A percentile compares a stretch with the other conserved stretches of the same genome.
Conservation (phyloP, 1,140 invertebrate species). For the Sarcophaga peregrina region DNA sequence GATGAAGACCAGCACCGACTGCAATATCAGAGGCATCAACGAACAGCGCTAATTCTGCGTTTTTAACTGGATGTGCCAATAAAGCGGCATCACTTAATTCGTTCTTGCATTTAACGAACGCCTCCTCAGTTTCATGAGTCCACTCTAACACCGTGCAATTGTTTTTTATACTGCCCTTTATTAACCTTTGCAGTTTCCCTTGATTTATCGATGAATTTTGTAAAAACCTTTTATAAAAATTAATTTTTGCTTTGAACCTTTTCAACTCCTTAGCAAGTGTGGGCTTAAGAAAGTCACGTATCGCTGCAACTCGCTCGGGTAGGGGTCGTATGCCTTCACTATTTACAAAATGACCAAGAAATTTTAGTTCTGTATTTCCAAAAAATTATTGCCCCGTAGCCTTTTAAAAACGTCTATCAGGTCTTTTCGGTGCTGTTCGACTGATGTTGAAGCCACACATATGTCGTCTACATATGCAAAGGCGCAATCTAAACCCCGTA, state of each 20-base stretch:
- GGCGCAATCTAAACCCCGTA: conserved; percentile 59
- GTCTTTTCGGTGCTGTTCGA: conserved; percentile 60
- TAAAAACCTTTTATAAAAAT: no score
- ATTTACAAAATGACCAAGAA: conserved; percentile 28
- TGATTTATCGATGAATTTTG: conserved; percentile 43
- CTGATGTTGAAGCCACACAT: conserved; percentile 62
- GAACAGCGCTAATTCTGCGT: background rate
- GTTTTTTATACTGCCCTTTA: background rate
- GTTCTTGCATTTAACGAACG: background rate
- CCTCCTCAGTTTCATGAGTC: background rate
- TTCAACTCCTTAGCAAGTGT: no score
- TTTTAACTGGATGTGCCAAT: background rate
- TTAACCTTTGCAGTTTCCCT: background rate
- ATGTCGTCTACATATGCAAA: conserved; percentile 67
- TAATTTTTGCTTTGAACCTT: no score
- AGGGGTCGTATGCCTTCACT: conserved; percentile 5
- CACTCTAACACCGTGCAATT: background rate
- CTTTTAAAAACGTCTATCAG: conserved; percentile 50
- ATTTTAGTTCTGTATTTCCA: conserved; percentile 43
- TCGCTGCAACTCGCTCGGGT: conserved; percentile 60
- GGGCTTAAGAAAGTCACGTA: no score
- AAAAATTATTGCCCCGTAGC: conserved; percentile 58
- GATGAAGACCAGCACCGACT: background rate
- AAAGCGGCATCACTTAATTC: background rate
- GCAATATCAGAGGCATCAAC: background rate